Conservation (phyloP, 2,113 vertebrate genomes). For the Sturnus vulgaris region DNA sequence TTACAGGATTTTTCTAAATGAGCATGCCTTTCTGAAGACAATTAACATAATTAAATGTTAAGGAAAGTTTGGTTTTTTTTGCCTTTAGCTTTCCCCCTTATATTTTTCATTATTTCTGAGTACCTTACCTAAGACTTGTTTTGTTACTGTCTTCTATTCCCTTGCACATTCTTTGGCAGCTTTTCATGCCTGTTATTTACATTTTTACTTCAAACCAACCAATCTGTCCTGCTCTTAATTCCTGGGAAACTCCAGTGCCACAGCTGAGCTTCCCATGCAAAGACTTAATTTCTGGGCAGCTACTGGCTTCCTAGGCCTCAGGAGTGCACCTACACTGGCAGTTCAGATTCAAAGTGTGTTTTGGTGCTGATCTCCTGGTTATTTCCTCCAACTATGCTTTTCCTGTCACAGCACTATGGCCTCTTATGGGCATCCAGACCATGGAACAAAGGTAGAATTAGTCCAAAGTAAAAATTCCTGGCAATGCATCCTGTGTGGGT, state of each 20-base stretch:
- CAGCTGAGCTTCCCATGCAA: background rate
- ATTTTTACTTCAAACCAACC: background rate
- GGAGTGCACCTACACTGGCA: background rate
- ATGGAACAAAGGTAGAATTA: background rate
- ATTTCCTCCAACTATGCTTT: background rate
- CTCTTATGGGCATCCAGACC: background rate
- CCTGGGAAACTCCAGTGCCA: background rate
- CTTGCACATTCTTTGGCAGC: background rate
- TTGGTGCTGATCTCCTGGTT: background rate
- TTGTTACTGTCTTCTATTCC: background rate
- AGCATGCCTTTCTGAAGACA: background rate
- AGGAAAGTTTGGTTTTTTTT: background rate
- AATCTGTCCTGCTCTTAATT: background rate
- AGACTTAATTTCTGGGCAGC: background rate
- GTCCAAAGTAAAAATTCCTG: background rate
- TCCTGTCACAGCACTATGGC: rapidly evolving
- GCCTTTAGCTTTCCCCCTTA: background rate
- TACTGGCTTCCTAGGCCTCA: background rate
- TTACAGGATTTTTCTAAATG: background rate
- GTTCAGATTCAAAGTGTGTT: background rate
- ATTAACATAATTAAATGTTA: background rate
- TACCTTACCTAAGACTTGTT: background rate
- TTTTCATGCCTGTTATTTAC: background rate
- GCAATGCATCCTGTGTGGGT: background rate
- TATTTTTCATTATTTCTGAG: background rate